Evolutionary conservation across 2,113 vertebrate genomes (phyloP).

Genomic region (Oncorhynchus kisutch): DNA sequence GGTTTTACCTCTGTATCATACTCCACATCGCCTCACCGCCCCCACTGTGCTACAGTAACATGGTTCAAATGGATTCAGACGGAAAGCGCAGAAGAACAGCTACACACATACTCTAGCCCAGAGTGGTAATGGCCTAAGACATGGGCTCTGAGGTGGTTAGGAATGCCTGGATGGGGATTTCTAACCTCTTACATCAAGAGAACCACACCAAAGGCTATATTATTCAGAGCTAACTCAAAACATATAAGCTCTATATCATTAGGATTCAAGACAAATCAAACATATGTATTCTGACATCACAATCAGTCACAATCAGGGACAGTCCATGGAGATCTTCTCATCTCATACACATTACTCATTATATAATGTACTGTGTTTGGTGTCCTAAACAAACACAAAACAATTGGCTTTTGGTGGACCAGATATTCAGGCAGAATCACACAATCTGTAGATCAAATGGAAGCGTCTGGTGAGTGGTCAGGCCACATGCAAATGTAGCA

Average conservation of each 20-base stretch:
- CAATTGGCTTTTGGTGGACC: no score
- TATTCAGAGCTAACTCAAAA: not conserved
- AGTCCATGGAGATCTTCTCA: no score
- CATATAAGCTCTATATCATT: not conserved
- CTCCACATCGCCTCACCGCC: conserved; percentile 1
- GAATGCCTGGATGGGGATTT: not conserved
- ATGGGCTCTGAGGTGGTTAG: not conserved
- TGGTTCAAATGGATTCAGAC: conserved; percentile 1
- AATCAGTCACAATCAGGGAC: no score
- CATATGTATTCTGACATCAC: no score
- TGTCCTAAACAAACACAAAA: no score
- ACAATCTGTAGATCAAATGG: not conserved
- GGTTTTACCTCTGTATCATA: conserved; percentile 38
- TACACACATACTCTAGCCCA: not conserved
- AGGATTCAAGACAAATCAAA: no score
- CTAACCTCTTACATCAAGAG: not conserved
- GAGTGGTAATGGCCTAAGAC: not conserved
- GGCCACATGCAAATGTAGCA: not conserved
- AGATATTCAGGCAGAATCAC: no score
- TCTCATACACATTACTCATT: no score
- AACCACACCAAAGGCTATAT: not conserved
- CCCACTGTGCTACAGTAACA: conserved; percentile 9
- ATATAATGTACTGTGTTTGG: no score
- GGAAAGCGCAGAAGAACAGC: conserved; percentile 14
- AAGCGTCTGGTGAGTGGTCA: not conserved